Evolutionary conservation across 2,113 vertebrate species (phyloP).

Genomic region (Entelurus aequoreus): DNA sequence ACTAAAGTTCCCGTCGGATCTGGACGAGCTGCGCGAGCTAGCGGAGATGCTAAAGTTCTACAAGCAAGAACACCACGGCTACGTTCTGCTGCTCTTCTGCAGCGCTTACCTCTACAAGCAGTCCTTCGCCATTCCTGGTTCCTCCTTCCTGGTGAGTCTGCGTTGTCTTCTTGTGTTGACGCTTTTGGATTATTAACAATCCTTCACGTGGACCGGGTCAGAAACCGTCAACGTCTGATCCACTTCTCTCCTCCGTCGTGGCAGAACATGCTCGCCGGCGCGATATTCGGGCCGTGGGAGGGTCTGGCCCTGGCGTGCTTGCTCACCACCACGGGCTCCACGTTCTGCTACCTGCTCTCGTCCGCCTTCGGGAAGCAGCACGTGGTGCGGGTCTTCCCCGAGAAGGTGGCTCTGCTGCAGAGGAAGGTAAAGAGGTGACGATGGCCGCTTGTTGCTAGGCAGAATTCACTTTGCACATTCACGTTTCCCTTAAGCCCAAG

Average conservation of each 20-base stretch:
- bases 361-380: constrained; percentile 82
- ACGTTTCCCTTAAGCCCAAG: no score
- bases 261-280: constrained; percentile 91
- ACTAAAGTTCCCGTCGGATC: constrained; percentile 87
- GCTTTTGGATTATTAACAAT: no score
- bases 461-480: no score
- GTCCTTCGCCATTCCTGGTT: constrained; percentile 94
- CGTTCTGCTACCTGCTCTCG: constrained; percentile 87
- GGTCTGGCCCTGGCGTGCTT: constrained; percentile 83
- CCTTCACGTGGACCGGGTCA: no score
- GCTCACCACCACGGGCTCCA: constrained; percentile 84
- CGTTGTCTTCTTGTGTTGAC: no score
- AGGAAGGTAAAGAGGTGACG: constrained; percentile 73
- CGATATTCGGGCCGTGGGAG: constrained; percentile 89
- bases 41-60: constrained; percentile 82
- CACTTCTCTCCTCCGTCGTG: neutral
- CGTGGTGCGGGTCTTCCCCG: constrained; percentile 79
- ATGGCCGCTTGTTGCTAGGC: neutral
- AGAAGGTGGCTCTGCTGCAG: constrained; percentile 85
- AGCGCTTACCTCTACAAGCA: constrained; percentile 96
- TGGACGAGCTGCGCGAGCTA: constrained; percentile 85
- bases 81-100: constrained; percentile 88
- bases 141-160: constrained; percentile 84
- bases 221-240: neutral
- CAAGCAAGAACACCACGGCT: constrained; percentile 79